Evolutionary conservation across 1,140 invertebrate species (phyloP).

Genomic region (Drosophila athabasca): DNA sequence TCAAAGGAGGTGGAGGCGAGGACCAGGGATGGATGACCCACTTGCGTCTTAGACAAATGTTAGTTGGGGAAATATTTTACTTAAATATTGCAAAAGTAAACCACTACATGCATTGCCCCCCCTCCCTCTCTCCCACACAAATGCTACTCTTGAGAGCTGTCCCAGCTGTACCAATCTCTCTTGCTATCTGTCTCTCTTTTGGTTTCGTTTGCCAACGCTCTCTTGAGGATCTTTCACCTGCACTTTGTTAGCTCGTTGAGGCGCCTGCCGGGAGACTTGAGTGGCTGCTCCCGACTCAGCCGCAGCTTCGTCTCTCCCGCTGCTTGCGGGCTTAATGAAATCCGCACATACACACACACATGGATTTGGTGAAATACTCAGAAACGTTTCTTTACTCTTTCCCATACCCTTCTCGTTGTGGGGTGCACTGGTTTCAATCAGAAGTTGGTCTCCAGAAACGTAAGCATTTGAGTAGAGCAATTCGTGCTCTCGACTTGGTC

Average conservation of each 20-base stretch:
- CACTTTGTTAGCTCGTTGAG: slow-evolving; percentile 56
- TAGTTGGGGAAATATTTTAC: slow-evolving; percentile 43
- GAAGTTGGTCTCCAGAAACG: neutral
- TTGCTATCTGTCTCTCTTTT: neutral
- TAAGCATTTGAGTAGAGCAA: no score
- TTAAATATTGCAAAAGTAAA: slow-evolving; percentile 38
- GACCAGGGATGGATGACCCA: slow-evolving; percentile 39
- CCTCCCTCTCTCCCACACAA: slow-evolving; percentile 6
- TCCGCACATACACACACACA: slow-evolving; percentile 20
- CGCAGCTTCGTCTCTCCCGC: neutral
- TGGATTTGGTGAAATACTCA: slow-evolving; percentile 14
- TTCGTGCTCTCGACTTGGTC: neutral
- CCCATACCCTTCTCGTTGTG: no score
- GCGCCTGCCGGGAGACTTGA: slow-evolving; percentile 35
- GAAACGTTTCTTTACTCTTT: neutral
- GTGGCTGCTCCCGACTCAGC: slow-evolving; percentile 40
- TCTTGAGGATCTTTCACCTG: slow-evolving; percentile 47
- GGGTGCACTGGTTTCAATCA: neutral
- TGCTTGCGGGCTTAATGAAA: slow-evolving; percentile 55
- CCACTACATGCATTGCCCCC: slow-evolving; percentile 38
- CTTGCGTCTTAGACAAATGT: slow-evolving; percentile 28
- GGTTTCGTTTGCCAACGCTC: slow-evolving; percentile 5
- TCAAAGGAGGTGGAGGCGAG: neutral
- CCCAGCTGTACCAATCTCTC: slow-evolving; percentile 1
- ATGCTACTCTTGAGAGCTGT: slow-evolving; percentile 16